A percentile compares a stretch with the other conserved stretches of the same genome.
phyloP scores from a whole-genome alignment of 2,113 vertebrate genomes.

The Rafetus swinhoei region DNA sequence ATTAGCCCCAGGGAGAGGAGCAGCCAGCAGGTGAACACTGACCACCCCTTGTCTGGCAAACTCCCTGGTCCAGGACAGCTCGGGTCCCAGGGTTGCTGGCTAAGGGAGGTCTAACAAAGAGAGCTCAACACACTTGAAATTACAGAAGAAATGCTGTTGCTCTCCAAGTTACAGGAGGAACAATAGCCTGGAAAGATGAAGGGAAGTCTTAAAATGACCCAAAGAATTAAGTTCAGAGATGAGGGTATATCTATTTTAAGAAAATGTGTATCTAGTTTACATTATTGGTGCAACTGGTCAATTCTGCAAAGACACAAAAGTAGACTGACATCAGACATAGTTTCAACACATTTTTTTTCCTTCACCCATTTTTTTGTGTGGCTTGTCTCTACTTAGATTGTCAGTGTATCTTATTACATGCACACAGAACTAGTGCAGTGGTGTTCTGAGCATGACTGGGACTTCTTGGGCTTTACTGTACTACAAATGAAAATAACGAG shows the following conservation, averaged over 20 bases:
- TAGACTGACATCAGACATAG: not conserved
- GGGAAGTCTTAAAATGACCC: not conserved
- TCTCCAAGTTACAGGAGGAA: not conserved
- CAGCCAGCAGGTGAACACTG: too few relatives aligned
- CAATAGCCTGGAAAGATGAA: not conserved
- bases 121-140: not conserved
- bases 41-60: too few relatives aligned
- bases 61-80: too few relatives aligned
- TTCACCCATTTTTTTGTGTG: not conserved
- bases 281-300: not conserved
- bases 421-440: not conserved
- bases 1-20: too few relatives aligned
- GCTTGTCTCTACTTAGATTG: not conserved
- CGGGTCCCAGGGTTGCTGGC: too few relatives aligned
- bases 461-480: not conserved
- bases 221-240: not conserved
- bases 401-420: too few relatives aligned
- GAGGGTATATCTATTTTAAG: not conserved
- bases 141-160: not conserved
- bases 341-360: not conserved
- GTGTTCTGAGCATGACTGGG: not conserved
- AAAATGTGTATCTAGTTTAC: fast-evolving
- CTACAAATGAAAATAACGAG: not conserved
- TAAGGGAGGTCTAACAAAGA: not conserved
- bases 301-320: not conserved